phyloP scores from a whole-genome alignment of 2,113 vertebrate genomes.

The Coreoperca whiteheadi region DNA sequence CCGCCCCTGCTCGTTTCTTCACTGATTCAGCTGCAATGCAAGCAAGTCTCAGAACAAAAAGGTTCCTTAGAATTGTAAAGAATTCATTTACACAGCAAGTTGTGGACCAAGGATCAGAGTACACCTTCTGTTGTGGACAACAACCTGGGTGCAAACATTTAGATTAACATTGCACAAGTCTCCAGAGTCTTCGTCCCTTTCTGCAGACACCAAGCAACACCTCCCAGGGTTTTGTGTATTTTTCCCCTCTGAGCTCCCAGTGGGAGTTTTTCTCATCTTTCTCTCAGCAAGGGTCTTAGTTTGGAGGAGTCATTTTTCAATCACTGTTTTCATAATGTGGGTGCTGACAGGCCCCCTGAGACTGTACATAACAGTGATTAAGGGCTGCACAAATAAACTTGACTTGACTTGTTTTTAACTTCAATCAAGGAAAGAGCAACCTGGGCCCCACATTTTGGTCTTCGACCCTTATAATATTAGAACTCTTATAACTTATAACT shows the following conservation, averaged over 20 bases:
- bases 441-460: neutral
- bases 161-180: neutral
- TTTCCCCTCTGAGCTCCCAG: neutral
- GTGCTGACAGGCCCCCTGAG: slow-evolving; percentile 17
- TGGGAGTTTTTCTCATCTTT: slow-evolving; percentile 29
- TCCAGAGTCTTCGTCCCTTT: neutral
- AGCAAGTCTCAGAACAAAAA: neutral
- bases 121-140: too few relatives aligned
- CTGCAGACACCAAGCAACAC: slow-evolving; percentile 12
- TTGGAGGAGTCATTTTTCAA: slow-evolving; percentile 25
- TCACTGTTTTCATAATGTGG: slow-evolving; percentile 49
- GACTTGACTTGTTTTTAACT: slow-evolving; percentile 37
- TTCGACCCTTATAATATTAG: neutral
- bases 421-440: neutral
- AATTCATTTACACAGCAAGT: neutral
- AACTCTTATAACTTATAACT: too few relatives aligned
- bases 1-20: slow-evolving; percentile 13
- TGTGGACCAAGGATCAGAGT: too few relatives aligned
- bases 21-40: neutral
- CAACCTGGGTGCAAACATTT: neutral
- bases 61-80: accelerated
- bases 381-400: slow-evolving; percentile 54
- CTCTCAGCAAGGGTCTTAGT: slow-evolving; percentile 22
- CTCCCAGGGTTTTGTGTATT: slow-evolving; percentile 38
- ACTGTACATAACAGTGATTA: slow-evolving; percentile 33